Evolutionary conservation across 2,888 invertebrate species (phyloP), one percentile per base, ranked within the genome.

Genomic region (Tiliacea citrago): DNA sequence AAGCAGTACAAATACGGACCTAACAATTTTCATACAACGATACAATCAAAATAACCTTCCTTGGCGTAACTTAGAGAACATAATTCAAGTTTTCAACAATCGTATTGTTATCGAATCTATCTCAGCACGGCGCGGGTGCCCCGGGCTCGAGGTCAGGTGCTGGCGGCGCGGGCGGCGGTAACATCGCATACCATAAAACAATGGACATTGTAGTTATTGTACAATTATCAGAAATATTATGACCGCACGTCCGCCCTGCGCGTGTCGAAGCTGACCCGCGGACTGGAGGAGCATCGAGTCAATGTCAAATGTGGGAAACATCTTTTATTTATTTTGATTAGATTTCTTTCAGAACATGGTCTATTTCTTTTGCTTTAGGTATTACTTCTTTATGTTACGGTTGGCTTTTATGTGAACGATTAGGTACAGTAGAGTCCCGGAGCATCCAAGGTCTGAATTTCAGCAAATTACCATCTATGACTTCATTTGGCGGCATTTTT

Each of bases 31-130:
- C 89, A 79, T 88, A 88, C 85, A 81, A 82, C 85, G 91, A 93
- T 92, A 90, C 76, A 83, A 92, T 93, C 90, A 78, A 86, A 84
- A 85, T 90, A 91, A 91, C 93, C 93, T 93, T 93, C 91, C 88
- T 87, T 82, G 79, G 79, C 86, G 89, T 90, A 90, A 90, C 90
- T 89, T 86, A 88, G 87, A 88, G 90, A 89, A 89, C 90, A 91
- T 91, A 89, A 90, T 91, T 92, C 90, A 91, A 90, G 93, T 93
- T 93, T 92, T 92, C 91, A 93, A 94, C 94, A 94, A 94, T 93
- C 91, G 90, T 89, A 91, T 91, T 91, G 92, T 92, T 93, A 92
- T 92, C 91, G 89, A 89, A 89, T 90, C 75, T 91, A 92, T 90
- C 90, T 88, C 47, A 85, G 81, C 78, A 71, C 61, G 75, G 71